phyloP scores from a whole-genome alignment of 2,888 invertebrate genomes.

The Cataglyphis altisquamis region DNA sequence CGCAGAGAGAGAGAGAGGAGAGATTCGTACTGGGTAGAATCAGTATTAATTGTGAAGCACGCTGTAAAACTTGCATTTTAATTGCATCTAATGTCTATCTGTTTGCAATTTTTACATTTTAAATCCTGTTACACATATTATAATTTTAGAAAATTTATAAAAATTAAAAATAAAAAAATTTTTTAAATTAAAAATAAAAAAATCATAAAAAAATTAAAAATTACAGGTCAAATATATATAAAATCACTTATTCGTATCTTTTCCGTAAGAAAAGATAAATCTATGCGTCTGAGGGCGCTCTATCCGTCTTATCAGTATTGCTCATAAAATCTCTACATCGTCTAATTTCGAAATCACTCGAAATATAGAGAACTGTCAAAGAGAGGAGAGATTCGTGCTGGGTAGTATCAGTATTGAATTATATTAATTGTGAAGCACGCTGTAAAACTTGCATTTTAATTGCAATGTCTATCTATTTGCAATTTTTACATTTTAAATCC shows the following conservation, averaged over 20 bases:
- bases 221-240: neutral
- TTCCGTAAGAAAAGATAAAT: neutral
- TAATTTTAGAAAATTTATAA: neutral
- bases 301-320: neutral
- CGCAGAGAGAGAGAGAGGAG: too few species aligned
- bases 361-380: too few species aligned
- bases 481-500: neutral
- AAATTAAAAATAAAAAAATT: too few species aligned
- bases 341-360: too few species aligned
- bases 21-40: neutral
- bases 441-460: neutral
- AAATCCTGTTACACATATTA: neutral
- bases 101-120: neutral
- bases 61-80: neutral
- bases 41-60: neutral
- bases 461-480: neutral
- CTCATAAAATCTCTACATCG: too few species aligned
- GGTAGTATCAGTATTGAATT: neutral
- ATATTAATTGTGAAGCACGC: neutral
- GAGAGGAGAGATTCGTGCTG: neutral
- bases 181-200: too few species aligned
- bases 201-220: too few species aligned
- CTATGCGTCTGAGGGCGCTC: too few species aligned
- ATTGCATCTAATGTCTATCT: neutral
- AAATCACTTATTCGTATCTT: neutral